phyloP scores from a whole-genome alignment of 2,888 invertebrate species.

The Monochamus alternatus region DNA sequence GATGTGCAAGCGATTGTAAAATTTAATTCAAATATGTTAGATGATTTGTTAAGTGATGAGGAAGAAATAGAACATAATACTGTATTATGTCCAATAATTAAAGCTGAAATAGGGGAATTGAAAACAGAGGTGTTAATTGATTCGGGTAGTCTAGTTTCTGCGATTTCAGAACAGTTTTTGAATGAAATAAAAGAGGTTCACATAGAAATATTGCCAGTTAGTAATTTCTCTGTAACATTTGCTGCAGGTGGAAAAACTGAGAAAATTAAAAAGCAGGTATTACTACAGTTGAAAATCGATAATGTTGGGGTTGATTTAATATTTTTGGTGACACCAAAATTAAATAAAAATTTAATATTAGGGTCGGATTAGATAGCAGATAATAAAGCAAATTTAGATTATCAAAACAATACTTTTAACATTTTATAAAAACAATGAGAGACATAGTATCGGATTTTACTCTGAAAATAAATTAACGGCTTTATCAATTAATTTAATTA shows the following conservation, averaged over 20 bases:
- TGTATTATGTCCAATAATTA: slow-evolving; percentile 16
- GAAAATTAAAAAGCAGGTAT: neutral
- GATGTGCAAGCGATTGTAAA: neutral
- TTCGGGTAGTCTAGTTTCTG: slow-evolving; percentile 27
- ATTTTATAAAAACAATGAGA: neutral
- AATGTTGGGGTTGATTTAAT: slow-evolving; percentile 2
- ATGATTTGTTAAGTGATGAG: slow-evolving; percentile 9
- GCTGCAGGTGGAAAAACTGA: neutral
- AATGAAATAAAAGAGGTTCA: neutral
- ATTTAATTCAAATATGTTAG: slow-evolving; percentile 6
- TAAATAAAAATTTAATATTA: slow-evolving; percentile 24
- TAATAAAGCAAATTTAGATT: slow-evolving; percentile 8
- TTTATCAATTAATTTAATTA: slow-evolving; percentile 9
- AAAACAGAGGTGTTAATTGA: slow-evolving; percentile 9
- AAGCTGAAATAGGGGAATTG: neutral
- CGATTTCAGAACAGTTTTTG: slow-evolving; percentile 28
- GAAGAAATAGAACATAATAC: neutral
- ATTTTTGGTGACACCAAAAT: slow-evolving; percentile 23
- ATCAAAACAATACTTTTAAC: slow-evolving; percentile 8
- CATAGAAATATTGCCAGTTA: neutral
- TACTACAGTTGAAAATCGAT: neutral
- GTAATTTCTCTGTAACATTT: neutral
- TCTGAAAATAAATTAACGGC: neutral
- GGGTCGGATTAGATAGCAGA: slow-evolving; percentile 20
- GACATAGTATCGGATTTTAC: neutral